These are phyloP conservation scores for Papilio gigon DNA, from an alignment of 2,888 invertebrate species.

Conservation along the genomic window DNA sequence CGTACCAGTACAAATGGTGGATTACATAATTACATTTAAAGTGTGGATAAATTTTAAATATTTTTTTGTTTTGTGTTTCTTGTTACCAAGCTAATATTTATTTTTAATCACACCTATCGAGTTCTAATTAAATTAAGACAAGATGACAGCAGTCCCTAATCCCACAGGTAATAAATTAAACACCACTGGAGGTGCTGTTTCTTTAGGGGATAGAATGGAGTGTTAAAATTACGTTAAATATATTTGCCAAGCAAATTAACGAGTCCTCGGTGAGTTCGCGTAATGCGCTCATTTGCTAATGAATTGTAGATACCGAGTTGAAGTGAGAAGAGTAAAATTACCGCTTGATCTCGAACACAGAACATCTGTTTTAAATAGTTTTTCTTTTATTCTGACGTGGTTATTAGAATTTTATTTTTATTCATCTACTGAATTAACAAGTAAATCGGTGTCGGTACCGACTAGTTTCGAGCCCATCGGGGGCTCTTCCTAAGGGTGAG, in stretches of 20 bases:
- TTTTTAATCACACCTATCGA: slow-evolving; percentile 44
- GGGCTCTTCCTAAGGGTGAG: too few relatives aligned
- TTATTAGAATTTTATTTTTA: not conserved
- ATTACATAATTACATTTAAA: too few relatives aligned
- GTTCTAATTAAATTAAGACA: slow-evolving; percentile 53
- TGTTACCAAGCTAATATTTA: too few relatives aligned
- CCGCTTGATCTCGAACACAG: not conserved
- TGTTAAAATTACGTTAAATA: slow-evolving; percentile 4
- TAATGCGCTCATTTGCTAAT: slow-evolving; percentile 6
- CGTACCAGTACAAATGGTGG: too few relatives aligned
- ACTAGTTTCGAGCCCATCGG: too few relatives aligned
- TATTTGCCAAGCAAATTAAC: slow-evolving; percentile 3
- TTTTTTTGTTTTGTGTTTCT: too few relatives aligned
- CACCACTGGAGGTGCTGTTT: slow-evolving; percentile 31
- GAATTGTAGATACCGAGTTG: not conserved
- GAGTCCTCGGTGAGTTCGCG: not conserved
- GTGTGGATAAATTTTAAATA: too few relatives aligned
- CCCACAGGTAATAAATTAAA: slow-evolving; percentile 49
- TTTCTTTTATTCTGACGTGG: not conserved
- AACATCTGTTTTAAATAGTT: not conserved
- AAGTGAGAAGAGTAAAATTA: not conserved
- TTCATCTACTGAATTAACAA: not conserved
- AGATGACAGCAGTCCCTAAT: slow-evolving; percentile 41
- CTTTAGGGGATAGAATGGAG: slow-evolving; percentile 40
- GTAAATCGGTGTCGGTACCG: too few relatives aligned